phyloP scores from a whole-genome alignment of 2,797 vertebrate genomes.

The Arctocebus calabarensis region DNA sequence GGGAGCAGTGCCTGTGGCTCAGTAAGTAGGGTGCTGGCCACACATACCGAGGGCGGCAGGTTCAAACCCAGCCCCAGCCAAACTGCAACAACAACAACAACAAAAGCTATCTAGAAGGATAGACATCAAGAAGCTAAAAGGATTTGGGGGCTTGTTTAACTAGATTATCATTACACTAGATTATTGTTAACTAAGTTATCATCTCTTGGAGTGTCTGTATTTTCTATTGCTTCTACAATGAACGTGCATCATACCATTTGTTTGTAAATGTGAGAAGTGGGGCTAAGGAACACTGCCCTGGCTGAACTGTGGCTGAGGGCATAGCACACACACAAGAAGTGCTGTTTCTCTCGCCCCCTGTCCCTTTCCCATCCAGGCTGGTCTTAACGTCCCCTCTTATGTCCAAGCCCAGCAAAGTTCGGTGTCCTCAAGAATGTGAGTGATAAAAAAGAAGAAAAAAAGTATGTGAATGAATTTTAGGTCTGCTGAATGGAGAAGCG shows the following conservation, averaged over 20 bases:
- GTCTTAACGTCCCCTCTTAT: background rate
- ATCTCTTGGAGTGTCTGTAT: background rate
- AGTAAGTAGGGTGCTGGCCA: too few species aligned
- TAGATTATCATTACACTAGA: background rate
- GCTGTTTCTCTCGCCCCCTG: background rate
- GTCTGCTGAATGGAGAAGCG: background rate
- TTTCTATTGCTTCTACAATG: slow-evolving; percentile 15
- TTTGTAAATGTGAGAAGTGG: background rate
- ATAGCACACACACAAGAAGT: accelerated
- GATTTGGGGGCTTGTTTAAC: background rate
- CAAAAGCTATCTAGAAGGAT: background rate
- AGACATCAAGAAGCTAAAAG: background rate
- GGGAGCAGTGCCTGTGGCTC: background rate
- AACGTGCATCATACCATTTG: background rate
- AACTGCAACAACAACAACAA: too few species aligned
- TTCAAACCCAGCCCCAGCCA: too few species aligned
- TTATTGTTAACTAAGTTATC: background rate
- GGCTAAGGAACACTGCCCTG: background rate
- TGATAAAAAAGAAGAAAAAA: background rate
- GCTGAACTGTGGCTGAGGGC: background rate
- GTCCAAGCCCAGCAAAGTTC: background rate
- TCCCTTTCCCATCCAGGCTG: background rate
- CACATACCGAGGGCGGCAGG: too few species aligned
- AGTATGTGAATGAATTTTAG: background rate
- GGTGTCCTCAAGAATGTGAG: background rate